Conservation (phyloP, 2,797 vertebrate species). For the Fringilla coelebs region DNA sequence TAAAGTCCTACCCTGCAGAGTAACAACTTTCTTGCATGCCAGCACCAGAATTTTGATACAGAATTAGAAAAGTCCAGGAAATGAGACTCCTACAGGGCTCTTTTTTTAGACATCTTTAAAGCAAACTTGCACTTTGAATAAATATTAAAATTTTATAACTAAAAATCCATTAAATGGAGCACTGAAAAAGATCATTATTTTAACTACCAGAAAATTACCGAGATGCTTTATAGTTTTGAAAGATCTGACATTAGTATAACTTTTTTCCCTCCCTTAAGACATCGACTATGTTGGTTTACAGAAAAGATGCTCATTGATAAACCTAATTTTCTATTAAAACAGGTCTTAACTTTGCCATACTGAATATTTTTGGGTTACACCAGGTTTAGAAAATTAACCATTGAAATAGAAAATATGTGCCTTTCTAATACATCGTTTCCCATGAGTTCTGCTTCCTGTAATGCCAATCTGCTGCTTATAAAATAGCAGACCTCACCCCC, state of each 20-base stretch:
- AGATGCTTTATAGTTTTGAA: not conserved
- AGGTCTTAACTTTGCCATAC: not conserved
- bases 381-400: not conserved
- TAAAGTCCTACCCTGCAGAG: not conserved
- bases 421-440: not conserved
- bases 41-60: not conserved
- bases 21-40: not conserved
- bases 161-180: not conserved
- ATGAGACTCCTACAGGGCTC: not conserved
- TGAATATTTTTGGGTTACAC: not conserved
- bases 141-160: slow-evolving; percentile 1
- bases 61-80: slow-evolving; percentile 17
- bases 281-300: not conserved
- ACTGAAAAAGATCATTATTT: not conserved
- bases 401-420: not conserved
- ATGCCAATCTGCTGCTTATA: not conserved
- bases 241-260: not conserved
- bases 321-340: not conserved
- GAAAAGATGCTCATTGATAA: not conserved
- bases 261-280: not conserved
- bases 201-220: not conserved
- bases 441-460: not conserved
- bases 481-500: not conserved
- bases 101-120: not conserved
- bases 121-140: not conserved